phyloP scores from a whole-genome alignment of 2,113 vertebrate genomes.

The Barnardius zonarius region DNA sequence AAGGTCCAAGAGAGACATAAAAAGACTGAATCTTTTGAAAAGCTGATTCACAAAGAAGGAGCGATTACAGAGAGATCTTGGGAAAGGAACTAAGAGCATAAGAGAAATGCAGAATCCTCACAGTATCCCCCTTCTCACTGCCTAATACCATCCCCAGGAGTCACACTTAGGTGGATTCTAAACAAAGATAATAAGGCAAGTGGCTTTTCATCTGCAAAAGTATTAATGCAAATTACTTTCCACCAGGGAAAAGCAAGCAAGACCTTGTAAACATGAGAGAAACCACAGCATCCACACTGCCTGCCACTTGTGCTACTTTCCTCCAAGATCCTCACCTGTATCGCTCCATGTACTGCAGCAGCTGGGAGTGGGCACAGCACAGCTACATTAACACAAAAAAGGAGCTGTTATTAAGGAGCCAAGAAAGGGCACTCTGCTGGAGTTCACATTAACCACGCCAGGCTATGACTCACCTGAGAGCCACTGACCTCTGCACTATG shows the following conservation, averaged over 20 bases:
- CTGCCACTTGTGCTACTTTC: neutral
- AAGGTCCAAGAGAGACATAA: neutral
- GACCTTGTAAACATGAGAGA: neutral
- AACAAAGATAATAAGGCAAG: neutral
- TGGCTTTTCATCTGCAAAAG: neutral
- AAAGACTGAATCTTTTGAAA: neutral
- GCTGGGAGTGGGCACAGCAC: constrained; percentile 90
- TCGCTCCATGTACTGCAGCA: constrained; percentile 88
- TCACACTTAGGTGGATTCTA: neutral
- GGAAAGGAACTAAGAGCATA: neutral
- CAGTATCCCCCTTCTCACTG: neutral
- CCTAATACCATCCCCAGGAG: neutral
- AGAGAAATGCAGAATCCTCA: constrained; percentile 1
- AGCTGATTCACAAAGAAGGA: neutral
- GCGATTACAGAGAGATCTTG: neutral
- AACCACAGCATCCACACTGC: neutral
- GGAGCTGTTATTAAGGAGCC: neutral
- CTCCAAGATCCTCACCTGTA: constrained; percentile 79
- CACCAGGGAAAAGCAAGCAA: neutral
- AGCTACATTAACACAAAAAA: constrained; percentile 72
- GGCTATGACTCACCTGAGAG: constrained; percentile 83
- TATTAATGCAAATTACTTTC: neutral
- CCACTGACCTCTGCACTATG: constrained; percentile 87
- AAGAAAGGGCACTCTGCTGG: neutral
- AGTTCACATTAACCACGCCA: neutral